A percentile compares a stretch with the other conserved stretches of the same genome.
These are phyloP conservation scores for Macropis europaea DNA, from an alignment of 2,888 invertebrate species.

Conservation along the genomic window DNA sequence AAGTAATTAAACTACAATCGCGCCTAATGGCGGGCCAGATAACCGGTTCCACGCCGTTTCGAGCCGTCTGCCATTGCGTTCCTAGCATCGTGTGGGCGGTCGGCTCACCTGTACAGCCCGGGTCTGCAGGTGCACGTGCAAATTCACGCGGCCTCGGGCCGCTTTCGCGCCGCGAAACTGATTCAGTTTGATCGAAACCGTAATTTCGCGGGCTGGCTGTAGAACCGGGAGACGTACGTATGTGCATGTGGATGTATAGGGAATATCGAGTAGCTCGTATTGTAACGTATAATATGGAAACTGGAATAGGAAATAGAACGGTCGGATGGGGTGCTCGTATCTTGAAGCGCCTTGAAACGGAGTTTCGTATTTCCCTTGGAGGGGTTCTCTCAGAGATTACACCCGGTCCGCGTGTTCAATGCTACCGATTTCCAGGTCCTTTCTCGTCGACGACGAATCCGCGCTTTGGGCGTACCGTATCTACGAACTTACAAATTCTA, in stretches of 20 bases:
- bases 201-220: constrained; percentile 40
- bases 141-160: constrained; percentile 35
- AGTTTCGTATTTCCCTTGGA: neutral
- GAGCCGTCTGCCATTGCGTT: constrained; percentile 31
- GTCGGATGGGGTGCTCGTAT: neutral
- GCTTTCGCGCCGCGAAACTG: constrained; percentile 25
- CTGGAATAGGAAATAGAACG: constrained; percentile 10
- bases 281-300: constrained; percentile 27
- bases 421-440: too few relatives aligned
- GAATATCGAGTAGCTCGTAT: constrained; percentile 28
- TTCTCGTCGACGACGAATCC: too few relatives aligned
- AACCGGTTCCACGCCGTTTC: constrained; percentile 43
- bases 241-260: too few relatives aligned
- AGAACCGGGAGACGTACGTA: constrained; percentile 8
- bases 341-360: neutral
- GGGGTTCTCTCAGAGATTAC: neutral
- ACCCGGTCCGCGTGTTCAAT: neutral
- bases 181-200: constrained; percentile 59
- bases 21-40: constrained; percentile 52
- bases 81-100: neutral
- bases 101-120: neutral
- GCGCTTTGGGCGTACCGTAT: neutral
- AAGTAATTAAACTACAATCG: constrained; percentile 63
- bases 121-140: constrained; percentile 20
- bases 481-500: neutral